A percentile compares a stretch with the other conserved stretches of the same genome.
Conservation (phyloP, 2,113 vertebrate species). For the Gobiocypris rarus region DNA sequence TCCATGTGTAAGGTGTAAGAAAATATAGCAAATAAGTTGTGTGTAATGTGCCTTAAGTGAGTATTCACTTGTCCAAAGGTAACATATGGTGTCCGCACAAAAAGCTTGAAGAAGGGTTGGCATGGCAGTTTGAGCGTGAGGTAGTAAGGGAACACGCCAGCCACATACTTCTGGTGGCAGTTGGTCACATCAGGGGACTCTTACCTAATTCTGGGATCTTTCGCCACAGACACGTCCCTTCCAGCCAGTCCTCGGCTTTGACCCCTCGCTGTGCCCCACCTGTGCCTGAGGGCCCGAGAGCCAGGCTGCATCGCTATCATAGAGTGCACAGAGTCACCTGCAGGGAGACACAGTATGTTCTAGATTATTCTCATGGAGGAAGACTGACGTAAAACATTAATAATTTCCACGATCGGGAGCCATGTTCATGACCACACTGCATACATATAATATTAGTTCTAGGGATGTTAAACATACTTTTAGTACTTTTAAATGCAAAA, state of each 20-base stretch:
- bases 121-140: neutral
- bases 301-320: slow-evolving; percentile 6
- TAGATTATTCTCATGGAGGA: neutral
- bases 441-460: neutral
- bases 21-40: neutral
- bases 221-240: slow-evolving; percentile 30
- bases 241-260: slow-evolving; percentile 24
- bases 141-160: neutral
- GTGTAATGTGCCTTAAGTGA: neutral
- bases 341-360: slow-evolving; percentile 20
- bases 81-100: slow-evolving; percentile 36
- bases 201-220: slow-evolving; percentile 61
- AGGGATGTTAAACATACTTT: too few relatives aligned
- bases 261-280: slow-evolving; percentile 19
- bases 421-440: neutral
- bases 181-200: slow-evolving; percentile 42
- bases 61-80: neutral
- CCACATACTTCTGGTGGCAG: slow-evolving; percentile 22
- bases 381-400: neutral
- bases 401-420: neutral
- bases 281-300: slow-evolving; percentile 23
- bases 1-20: neutral
- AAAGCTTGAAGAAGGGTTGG: neutral
- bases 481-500: too few relatives aligned
- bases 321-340: slow-evolving; percentile 51